phyloP scores from a whole-genome alignment of 2,888 invertebrate species.

The Parapristionchus giblindavisi region DNA sequence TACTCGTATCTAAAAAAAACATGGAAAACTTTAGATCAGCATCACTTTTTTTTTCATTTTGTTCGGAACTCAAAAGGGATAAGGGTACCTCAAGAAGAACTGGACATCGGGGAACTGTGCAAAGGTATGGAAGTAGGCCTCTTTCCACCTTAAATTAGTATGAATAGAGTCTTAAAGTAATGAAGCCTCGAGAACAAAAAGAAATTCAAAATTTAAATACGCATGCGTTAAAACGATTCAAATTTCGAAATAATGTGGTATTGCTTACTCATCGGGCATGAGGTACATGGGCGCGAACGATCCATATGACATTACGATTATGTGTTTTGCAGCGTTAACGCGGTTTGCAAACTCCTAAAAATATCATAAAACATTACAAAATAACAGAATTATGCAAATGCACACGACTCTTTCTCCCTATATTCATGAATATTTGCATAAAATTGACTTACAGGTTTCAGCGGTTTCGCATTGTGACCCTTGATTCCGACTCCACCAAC shows the following conservation, averaged over 20 bases:
- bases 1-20: not conserved
- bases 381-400: too few relatives aligned
- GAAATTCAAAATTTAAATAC: too few relatives aligned
- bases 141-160: slow-evolving; percentile 15
- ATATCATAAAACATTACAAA: not conserved
- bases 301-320: slow-evolving; percentile 57
- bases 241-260: too few relatives aligned
- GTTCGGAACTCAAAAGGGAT: not conserved
- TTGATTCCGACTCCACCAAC: slow-evolving; percentile 61
- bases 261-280: slow-evolving; percentile 11
- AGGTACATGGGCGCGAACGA: slow-evolving; percentile 40
- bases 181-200: not conserved
- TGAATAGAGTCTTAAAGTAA: not conserved
- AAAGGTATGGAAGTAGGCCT: slow-evolving; percentile 49
- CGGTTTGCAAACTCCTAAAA: slow-evolving; percentile 48
- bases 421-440: not conserved
- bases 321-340: slow-evolving; percentile 44
- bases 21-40: too few relatives aligned
- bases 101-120: slow-evolving; percentile 50
- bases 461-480: slow-evolving; percentile 48
- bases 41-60: not conserved
- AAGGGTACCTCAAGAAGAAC: slow-evolving; percentile 46
- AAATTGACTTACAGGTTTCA: slow-evolving; percentile 37
- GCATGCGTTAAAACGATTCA: too few relatives aligned
- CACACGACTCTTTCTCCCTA: too few relatives aligned